Base-by-base conservation (phyloP, 2,888 invertebrate species). In the Leucophora obtusa region DNA sequence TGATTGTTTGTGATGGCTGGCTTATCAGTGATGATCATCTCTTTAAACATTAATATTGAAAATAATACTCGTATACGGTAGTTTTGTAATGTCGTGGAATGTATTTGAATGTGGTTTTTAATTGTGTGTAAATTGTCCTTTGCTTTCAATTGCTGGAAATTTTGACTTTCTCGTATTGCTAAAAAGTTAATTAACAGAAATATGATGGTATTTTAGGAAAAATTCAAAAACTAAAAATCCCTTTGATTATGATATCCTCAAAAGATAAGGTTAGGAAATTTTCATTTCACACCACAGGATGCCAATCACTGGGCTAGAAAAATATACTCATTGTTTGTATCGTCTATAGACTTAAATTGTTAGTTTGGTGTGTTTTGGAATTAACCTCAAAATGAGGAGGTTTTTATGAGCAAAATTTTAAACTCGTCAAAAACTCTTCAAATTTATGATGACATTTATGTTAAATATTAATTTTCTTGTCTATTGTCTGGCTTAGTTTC, bases 381-480 rank as follows among this genome's bases (percentile, higher is more conserved):
- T 62, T 69, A 75, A 68, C 60, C 71, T 63, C 63, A 82, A 78
- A 78, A 72, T 33, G 50, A 68, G 71, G 78, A 74, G 82, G 43
- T 71, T 66, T 75, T 81, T 70, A 82, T 82, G 59, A 63, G 56
- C 58, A 63, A 43, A 50, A 53, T 68, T 59, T 59, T 18, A 54
- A 66, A 79, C 63, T 71, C 71, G 69, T 80, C 72, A 85, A 73
- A 65, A 72, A 82, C 62, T 68, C 81, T 73, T 83, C 71, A 82
- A 86, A 87, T 87, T 87, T 87, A 87, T 82, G 87, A 86, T 86
- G 88, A 88, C 88, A 84, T 88, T 86, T 85, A 86, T 86, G 86
- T 84, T 62, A 72, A 75, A 56, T 79, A 79, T 75, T 60, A 71
- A 63, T 72, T 78, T 74, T 62, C 35, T 51, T 54, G 68, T 17